A percentile compares a stretch with the other conserved stretches of the same genome.
Conservation (phyloP, 2,113 vertebrate species). For the Desmodus rotundus region DNA sequence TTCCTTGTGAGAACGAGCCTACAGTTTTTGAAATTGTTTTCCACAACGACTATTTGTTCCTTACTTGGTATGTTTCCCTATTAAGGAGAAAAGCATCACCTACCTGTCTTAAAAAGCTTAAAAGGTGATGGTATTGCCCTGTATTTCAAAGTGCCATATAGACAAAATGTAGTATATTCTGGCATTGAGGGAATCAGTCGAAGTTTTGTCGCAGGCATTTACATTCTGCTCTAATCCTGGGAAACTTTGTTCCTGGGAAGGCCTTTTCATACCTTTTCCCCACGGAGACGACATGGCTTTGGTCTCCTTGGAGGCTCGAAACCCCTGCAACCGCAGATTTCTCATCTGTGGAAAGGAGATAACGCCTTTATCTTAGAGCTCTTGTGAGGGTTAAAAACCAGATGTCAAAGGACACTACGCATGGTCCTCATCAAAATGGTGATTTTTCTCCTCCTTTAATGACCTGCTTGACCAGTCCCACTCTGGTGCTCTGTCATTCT, state of each 20-base stretch:
- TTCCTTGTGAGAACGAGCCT: not conserved
- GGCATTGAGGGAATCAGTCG: not conserved
- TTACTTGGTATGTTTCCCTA: not conserved
- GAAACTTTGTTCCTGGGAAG: not conserved
- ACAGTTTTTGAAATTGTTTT: not conserved
- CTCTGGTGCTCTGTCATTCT: not conserved
- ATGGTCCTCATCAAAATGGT: not conserved
- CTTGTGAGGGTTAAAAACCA: not conserved
- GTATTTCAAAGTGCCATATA: not conserved
- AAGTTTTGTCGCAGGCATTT: not conserved
- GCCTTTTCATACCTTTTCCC: not conserved
- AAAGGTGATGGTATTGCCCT: not conserved
- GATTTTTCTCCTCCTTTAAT: not conserved
- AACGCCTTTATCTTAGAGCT: not conserved
- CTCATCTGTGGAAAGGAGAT: not conserved
- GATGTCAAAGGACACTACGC: not conserved
- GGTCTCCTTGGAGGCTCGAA: not conserved
- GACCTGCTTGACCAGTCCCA: not conserved
- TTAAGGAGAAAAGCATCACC: not conserved
- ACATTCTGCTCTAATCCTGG: not conserved
- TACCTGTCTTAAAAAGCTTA: not conserved
- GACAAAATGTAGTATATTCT: not conserved
- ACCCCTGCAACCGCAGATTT: not conserved
- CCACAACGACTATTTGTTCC: not conserved
- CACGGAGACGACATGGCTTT: not conserved